Evolutionary conservation across 2,888 invertebrate genomes (phyloP).

Genomic region (Chrysina gloriosa): DNA sequence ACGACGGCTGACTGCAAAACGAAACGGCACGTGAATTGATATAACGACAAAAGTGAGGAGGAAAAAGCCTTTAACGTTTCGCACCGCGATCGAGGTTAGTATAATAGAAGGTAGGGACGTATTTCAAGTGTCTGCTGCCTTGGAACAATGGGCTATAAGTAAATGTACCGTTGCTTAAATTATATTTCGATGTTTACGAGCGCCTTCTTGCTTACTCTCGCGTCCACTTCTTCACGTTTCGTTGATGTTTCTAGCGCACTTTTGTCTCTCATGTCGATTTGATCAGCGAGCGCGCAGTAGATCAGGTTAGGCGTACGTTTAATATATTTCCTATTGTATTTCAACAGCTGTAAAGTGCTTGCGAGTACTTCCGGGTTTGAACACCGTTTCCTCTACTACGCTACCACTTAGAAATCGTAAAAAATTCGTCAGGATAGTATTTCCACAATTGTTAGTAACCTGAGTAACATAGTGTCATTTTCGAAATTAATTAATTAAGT

Average conservation of each 20-base stretch:
- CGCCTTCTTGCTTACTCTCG: background rate
- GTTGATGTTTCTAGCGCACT: constrained; percentile 1
- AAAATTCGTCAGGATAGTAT: too few species aligned
- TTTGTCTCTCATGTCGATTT: background rate
- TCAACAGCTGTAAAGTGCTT: background rate
- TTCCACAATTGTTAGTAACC: too few species aligned
- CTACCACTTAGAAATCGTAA: too few species aligned
- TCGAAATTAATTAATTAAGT: too few species aligned
- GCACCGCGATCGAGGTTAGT: constrained; percentile 18
- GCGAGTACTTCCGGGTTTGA: background rate
- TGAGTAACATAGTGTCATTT: too few species aligned
- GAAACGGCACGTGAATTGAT: background rate
- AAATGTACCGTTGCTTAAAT: constrained; percentile 49
- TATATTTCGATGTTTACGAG: constrained; percentile 38
- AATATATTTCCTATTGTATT: constrained; percentile 5
- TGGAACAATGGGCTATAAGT: constrained; percentile 48
- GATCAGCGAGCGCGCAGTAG: background rate
- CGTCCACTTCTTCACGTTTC: constrained; percentile 7
- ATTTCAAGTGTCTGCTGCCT: constrained; percentile 20
- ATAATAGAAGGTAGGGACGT: constrained; percentile 21
- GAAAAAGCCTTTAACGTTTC: background rate
- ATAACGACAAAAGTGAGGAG: background rate
- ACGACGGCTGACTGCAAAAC: background rate
- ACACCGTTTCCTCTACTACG: background rate
- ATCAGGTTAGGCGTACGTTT: background rate